These are phyloP conservation scores for Eudemis profundana DNA, from an alignment of 2,888 invertebrate genomes.

Conservation along the genomic window DNA sequence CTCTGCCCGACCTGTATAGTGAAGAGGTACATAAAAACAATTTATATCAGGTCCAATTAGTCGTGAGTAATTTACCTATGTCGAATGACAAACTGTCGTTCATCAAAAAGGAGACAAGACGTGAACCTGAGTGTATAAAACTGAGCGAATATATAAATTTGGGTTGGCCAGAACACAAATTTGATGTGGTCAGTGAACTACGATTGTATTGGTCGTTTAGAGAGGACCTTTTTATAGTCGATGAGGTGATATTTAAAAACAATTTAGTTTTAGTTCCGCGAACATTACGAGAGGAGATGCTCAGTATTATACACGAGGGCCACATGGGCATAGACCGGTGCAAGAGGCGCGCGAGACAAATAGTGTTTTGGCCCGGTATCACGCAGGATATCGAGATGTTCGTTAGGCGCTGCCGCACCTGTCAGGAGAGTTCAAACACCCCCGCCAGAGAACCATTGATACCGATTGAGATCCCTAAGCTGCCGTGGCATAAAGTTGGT, in stretches of 20 bases:
- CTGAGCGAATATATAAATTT: background rate
- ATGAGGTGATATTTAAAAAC: constrained; percentile 13
- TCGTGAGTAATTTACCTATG: constrained; percentile 2
- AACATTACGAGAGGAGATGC: constrained; percentile 23
- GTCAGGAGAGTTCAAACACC: constrained; percentile 26
- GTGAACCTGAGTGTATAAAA: background rate
- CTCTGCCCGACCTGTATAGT: constrained; percentile 22
- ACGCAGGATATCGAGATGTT: constrained; percentile 20
- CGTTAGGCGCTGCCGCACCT: constrained; percentile 13
- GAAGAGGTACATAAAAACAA: constrained; percentile 21
- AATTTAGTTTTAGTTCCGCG: constrained; percentile 14
- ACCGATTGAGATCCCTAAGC: constrained; percentile 34
- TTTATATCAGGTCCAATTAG: constrained; percentile 7
- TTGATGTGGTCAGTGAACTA: background rate
- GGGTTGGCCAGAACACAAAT: constrained; percentile 11
- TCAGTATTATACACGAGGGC: constrained; percentile 32
- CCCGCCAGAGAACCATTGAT: constrained; percentile 35
- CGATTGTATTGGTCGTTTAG: background rate
- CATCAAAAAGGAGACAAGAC: background rate
- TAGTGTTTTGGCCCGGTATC: constrained; percentile 40
- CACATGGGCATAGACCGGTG: constrained; percentile 38
- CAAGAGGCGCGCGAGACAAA: constrained; percentile 32
- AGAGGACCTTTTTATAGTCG: constrained; percentile 2
- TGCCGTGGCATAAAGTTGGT: constrained; percentile 46
- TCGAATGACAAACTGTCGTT: no score